phyloP scores from a whole-genome alignment of 2,113 vertebrate genomes.

The Gobio gobio region DNA sequence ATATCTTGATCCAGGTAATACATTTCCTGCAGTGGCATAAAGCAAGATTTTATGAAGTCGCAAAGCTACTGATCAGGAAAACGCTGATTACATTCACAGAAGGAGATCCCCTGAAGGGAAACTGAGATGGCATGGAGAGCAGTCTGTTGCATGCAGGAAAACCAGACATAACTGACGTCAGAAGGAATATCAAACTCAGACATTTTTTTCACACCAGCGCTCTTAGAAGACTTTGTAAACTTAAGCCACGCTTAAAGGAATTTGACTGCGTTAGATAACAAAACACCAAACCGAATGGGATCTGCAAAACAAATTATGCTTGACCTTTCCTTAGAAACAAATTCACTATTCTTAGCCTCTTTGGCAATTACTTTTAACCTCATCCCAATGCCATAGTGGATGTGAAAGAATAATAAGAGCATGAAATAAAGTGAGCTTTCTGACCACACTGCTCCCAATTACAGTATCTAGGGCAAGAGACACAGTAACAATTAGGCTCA shows the following conservation, averaged over 20 bases:
- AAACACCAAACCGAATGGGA: not conserved
- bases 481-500: constrained; percentile 12
- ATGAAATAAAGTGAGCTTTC: constrained; percentile 15
- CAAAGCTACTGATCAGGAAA: constrained; percentile 37
- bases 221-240: not conserved
- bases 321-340: constrained; percentile 6
- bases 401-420: constrained; percentile 19
- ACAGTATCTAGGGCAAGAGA: constrained; percentile 9
- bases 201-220: not conserved
- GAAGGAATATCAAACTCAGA: constrained; percentile 11
- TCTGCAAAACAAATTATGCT: constrained; percentile 8
- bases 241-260: not conserved
- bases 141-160: constrained; percentile 2
- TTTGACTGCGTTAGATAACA: constrained; percentile 21
- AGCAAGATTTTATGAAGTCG: not conserved
- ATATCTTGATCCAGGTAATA: constrained; percentile 9
- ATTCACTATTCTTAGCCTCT: not conserved
- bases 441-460: constrained; percentile 6
- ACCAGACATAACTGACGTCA: not conserved
- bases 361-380: constrained; percentile 10
- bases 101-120: constrained; percentile 17
- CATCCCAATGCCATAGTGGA: not conserved
- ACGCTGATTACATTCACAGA: constrained; percentile 29
- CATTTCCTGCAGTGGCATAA: not conserved
- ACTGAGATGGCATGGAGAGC: not conserved